Evolutionary conservation across 2,888 invertebrate genomes (phyloP), one percentile per base, ranked within the genome.

Genomic region (Brachynemurus nebulosus): DNA sequence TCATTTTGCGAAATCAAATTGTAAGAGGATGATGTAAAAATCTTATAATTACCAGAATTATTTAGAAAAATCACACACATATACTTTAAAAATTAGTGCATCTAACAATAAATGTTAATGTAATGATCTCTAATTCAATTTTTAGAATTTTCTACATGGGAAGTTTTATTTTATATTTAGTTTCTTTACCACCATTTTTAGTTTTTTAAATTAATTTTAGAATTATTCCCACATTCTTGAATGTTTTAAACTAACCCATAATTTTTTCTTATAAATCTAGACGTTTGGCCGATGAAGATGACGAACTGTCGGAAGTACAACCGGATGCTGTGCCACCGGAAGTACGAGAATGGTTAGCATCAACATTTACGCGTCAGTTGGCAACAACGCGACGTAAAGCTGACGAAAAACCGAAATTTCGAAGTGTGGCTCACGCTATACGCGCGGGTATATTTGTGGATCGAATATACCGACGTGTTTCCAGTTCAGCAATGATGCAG

Each of bases 361-460:
- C 92, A 47, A 95, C 95, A 37, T 95, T 95, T 68, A 96, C 95
- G 27, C 74, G 92, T 51, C 90, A 90, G 64, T 71, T 85, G 67
- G 84, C 80, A 48, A 81, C 84, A 46, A 78, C 84, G 45, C 76
- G 82, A 52, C 74, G 80, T 58, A 77, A 76, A 65, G 76, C 74
- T 23, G 84, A 84, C 57, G 85, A 85, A 63, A 85, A 84, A 59
- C 86, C 88, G 11, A 85, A 89, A 67, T 93, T 93, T 69, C 80
- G 91, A 47, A 88, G 90, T 47, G 95, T 96, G 53, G 95, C 95
- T 37, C 91, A 95, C 62, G 95, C 93, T 52, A 93, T 95, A 60
- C 74, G 95, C 14, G 93, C 93, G 12, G 95, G 95, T 34, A 92
- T 95, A 58, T 92, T 95, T 71, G 93, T 95, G 57, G 95, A 95